These are phyloP conservation scores for Aricia agestis DNA, from an alignment of 1,140 invertebrate genomes.

Conservation along the genomic window DNA sequence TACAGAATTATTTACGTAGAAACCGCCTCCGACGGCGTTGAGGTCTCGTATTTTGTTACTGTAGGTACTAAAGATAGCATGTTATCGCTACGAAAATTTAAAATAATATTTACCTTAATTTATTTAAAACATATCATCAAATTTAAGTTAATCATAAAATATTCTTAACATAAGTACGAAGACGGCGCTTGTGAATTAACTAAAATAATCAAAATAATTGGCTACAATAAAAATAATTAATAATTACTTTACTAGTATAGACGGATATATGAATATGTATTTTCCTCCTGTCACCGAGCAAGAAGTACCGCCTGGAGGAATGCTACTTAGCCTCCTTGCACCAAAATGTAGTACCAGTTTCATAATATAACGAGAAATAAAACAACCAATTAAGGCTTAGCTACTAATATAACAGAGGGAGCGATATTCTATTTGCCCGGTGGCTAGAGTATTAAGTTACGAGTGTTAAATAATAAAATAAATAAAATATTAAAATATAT, in stretches of 20 bases:
- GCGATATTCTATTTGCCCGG: not conserved
- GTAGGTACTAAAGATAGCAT: no score
- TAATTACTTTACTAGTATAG: conserved; percentile 12
- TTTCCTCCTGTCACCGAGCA: not conserved
- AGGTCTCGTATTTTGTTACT: not conserved
- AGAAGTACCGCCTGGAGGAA: not conserved
- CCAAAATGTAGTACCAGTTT: not conserved
- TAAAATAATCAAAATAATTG: conserved; percentile 14
- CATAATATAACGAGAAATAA: not conserved
- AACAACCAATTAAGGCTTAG: not conserved
- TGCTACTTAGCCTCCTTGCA: not conserved
- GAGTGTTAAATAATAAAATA: conserved; percentile 15
- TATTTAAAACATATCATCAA: not conserved
- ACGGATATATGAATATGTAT: conserved; percentile 11
- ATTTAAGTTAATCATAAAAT: conserved; percentile 14
- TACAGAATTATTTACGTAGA: not conserved
- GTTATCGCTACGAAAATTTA: no score
- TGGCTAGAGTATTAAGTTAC: not conserved
- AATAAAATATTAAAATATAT: conserved; percentile 4
- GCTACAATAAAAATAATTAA: conserved; percentile 11
- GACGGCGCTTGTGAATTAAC: conserved; percentile 16
- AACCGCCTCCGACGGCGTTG: not conserved
- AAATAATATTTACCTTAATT: not conserved
- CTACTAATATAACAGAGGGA: not conserved
- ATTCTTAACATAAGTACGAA: conserved; percentile 18